Base-by-base conservation (phyloP, 2,113 vertebrate genomes). In the Chitala chitala region DNA sequence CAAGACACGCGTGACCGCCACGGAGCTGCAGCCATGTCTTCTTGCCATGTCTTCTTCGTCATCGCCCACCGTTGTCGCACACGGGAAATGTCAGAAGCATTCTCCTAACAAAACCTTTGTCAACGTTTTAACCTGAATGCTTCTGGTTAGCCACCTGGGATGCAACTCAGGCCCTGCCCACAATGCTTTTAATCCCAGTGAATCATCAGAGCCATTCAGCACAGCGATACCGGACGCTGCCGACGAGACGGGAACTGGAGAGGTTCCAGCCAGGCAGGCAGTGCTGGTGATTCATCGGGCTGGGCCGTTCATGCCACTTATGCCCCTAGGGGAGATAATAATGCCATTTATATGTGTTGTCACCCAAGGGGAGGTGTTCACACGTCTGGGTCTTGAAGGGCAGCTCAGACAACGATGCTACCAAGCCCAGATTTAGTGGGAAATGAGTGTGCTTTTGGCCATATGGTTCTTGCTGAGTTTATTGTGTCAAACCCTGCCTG, bases 61-160 rank as follows among this genome's bases (percentile, higher is more conserved):
- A n/a, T n/a, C n/a, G n/a, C n/a, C n/a, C n/a, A n/a, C n/a, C n/a
- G n/a, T n/a, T n/a, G n/a, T n/a, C n/a, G n/a, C n/a, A n/a, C n/a
- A n/a, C n/a, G n/a, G n/a, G n/a, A n/a, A n/a, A n/a, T n/a, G n/a
- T n/a, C n/a, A 87, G 86, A 90, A 24, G 4, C 22, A 26, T 82
- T 80, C 86, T 86, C 89, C 84, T 84, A 78, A 61, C 87, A 90
- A 91, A 89, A 92, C 82, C 84, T 90, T 90, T 91, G 92, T 93
- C 92, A 93, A 93, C 91, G 90, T 87, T 93, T 91, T 92, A 89
- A n/a, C 89, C 84, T 86, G 90, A 92, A 91, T 78, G 86, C 82
- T 84, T 83, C 90, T 92, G 90, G 88, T 94, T 93, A 92, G 89
- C 82, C 84, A 85, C 81, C 84, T 74, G 78, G 88, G 82, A 85